These are phyloP conservation scores for Sebastes ruberrimus DNA, from an alignment of 2,797 vertebrate species.

Conservation along the genomic window DNA sequence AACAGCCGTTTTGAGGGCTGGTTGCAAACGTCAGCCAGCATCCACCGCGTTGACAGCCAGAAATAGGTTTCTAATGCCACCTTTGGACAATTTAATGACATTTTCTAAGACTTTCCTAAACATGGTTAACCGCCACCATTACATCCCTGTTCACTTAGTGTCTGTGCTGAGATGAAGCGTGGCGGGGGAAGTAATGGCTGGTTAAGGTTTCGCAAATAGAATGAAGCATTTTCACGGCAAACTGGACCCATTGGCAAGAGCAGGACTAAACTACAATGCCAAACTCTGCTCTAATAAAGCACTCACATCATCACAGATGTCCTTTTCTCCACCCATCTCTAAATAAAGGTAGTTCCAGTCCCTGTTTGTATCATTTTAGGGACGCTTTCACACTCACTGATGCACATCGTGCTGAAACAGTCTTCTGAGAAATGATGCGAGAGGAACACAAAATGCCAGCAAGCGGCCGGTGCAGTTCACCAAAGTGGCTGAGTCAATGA, in stretches of 20 bases:
- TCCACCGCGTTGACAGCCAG: constrained; percentile 6
- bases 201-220: constrained; percentile 35
- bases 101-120: constrained; percentile 33
- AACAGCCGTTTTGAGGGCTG: constrained; percentile 16
- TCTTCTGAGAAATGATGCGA: constrained; percentile 42
- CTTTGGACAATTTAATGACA: constrained; percentile 38
- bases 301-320: constrained; percentile 37
- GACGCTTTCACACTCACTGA: constrained; percentile 53
- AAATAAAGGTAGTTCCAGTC: constrained; percentile 54
- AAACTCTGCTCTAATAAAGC: constrained; percentile 33
- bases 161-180: constrained; percentile 6
- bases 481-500: constrained; percentile 27
- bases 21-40: background rate
- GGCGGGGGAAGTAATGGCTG: background rate
- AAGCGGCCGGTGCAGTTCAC: constrained; percentile 25
- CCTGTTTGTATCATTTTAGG: constrained; percentile 48
- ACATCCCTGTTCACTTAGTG: background rate
- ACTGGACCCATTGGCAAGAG: constrained; percentile 10
- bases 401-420: constrained; percentile 48
- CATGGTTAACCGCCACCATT: background rate
- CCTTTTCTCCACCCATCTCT: constrained; percentile 18
- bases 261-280: constrained; percentile 28
- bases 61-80: constrained; percentile 16
- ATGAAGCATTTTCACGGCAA: constrained; percentile 26
- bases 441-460: constrained; percentile 43